Evolutionary conservation across 2,888 invertebrate genomes (phyloP).

Genomic region (Lithophane ornitopus): DNA sequence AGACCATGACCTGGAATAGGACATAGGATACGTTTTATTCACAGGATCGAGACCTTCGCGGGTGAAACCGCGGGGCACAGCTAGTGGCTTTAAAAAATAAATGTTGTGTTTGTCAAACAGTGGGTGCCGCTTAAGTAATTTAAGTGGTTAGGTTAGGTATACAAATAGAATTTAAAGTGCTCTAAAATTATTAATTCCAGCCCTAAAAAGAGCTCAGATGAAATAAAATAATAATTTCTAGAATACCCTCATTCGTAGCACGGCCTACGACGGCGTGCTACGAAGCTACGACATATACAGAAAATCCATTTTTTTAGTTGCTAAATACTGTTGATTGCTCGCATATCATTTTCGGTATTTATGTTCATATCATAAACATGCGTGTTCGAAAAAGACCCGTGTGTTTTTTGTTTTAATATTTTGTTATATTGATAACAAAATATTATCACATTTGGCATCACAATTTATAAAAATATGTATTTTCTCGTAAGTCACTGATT

Average conservation of each 20-base stretch:
- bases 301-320: not conserved
- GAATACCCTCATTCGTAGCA: not conserved
- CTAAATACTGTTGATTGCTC: not conserved
- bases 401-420: not conserved
- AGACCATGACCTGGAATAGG: too few relatives aligned
- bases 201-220: not conserved
- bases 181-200: not conserved
- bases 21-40: too few relatives aligned
- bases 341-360: not conserved
- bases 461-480: conserved; percentile 7
- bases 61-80: too few relatives aligned
- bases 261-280: not conserved
- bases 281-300: not conserved
- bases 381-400: too few relatives aligned
- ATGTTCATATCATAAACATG: not conserved
- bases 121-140: not conserved
- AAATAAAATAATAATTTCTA: not conserved
- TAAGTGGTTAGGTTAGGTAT: not conserved
- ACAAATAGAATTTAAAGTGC: not conserved
- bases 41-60: too few relatives aligned
- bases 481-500: conserved; percentile 2
- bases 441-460: too few relatives aligned
- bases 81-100: too few relatives aligned
- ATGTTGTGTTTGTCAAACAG: not conserved
- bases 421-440: too few relatives aligned